These are phyloP conservation scores for Cephus pygmeus DNA, from an alignment of 2,888 invertebrate species.

Conservation along the genomic window DNA sequence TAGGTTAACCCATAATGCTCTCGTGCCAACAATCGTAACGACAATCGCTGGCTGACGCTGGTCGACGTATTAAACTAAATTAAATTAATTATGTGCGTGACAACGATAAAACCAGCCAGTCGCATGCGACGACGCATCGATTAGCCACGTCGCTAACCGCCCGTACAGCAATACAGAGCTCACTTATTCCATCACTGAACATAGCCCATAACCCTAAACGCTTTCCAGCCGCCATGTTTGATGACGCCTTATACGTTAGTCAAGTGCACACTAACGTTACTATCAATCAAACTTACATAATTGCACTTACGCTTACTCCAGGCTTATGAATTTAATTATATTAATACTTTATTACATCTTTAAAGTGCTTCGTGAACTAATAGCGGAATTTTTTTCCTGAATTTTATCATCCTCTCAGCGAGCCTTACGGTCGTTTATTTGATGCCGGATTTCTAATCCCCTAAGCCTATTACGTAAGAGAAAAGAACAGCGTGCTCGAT, in stretches of 20 bases:
- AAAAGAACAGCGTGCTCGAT: background rate
- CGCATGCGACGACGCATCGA: conserved; percentile 63
- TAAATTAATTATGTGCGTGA: conserved; percentile 67
- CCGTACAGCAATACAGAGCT: background rate
- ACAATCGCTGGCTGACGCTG: conserved; percentile 53
- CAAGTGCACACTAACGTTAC: too few relatives aligned
- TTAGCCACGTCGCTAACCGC: conserved; percentile 36
- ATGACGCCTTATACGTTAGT: too few relatives aligned
- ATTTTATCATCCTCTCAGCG: conserved; percentile 33
- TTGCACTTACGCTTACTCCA: too few relatives aligned
- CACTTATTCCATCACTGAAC: too few relatives aligned
- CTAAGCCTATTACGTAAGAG: conserved; percentile 57
- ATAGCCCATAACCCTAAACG: too few relatives aligned
- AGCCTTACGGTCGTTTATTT: conserved; percentile 34
- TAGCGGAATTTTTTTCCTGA: conserved; percentile 31
- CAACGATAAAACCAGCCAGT: conserved; percentile 63
- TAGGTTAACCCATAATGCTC: conserved; percentile 34
- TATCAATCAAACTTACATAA: too few relatives aligned
- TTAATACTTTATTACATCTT: too few relatives aligned
- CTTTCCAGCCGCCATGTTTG: too few relatives aligned
- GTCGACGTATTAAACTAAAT: conserved; percentile 63
- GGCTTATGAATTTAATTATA: too few relatives aligned
- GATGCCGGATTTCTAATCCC: conserved; percentile 42
- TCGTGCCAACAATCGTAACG: conserved; percentile 61
- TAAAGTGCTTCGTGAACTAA: too few relatives aligned